Conservation (phyloP, 2,113 vertebrate genomes). For the Clarias magur region DNA sequence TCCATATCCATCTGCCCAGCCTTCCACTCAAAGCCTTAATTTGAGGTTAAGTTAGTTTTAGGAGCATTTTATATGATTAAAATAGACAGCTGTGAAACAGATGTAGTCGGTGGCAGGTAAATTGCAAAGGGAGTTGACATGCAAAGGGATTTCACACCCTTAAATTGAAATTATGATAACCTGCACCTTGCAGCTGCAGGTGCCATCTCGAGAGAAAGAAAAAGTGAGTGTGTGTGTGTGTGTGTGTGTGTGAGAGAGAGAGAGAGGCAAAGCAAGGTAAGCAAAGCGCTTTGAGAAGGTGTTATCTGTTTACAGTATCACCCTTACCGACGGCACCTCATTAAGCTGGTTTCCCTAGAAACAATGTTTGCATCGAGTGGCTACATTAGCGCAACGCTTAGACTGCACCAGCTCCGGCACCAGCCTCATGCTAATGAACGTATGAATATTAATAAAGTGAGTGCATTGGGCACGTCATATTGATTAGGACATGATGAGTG, state of each 20-base stretch:
- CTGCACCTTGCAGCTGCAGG: conserved; percentile 59
- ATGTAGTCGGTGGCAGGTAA: conserved; percentile 54
- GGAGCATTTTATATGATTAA: background rate
- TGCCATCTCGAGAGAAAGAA: conserved; percentile 54
- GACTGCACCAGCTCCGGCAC: conserved; percentile 23
- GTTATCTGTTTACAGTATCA: conserved; percentile 55
- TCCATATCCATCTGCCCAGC: background rate
- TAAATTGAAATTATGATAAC: conserved; percentile 49
- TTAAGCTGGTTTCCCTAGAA: conserved; percentile 54
- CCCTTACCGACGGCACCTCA: conserved; percentile 41
- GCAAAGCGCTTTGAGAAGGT: conserved; percentile 42
- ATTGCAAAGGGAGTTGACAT: conserved; percentile 55
- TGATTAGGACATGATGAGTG: conserved; percentile 47
- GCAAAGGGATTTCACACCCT: conserved; percentile 63
- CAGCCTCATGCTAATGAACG: conserved; percentile 52
- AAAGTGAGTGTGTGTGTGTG: background rate
- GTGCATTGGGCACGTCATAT: conserved; percentile 30
- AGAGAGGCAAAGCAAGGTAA: conserved; percentile 35
- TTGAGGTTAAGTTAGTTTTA: background rate
- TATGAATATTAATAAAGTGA: conserved; percentile 53
- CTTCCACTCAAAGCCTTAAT: background rate
- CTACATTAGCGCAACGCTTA: conserved; percentile 41
- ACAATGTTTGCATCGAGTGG: conserved; percentile 52
- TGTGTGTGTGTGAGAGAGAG: conserved; percentile 25
- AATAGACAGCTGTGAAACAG: conserved; percentile 51